Percentiles rank a stretch among this genome's conserved stretches.
Evolutionary conservation across 2,888 invertebrate species (phyloP).

Genomic region (Eupithecia pulchellata): DNA sequence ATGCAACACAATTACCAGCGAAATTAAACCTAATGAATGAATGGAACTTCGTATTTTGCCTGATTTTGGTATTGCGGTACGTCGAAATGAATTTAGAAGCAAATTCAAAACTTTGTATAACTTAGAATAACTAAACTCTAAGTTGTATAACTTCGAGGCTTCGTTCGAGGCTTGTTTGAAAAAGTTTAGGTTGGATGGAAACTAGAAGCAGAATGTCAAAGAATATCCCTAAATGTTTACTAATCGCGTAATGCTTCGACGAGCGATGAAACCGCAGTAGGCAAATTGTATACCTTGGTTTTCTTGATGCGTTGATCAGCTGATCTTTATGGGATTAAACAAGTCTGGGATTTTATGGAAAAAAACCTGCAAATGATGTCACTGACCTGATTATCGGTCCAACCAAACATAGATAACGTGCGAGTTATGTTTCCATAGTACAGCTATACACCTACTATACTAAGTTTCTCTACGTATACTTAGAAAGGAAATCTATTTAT

Average conservation of each 20-base stretch:
- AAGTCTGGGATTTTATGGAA: background rate
- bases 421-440: background rate
- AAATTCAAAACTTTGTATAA: no score
- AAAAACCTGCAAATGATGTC: conserved; percentile 9
- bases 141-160: no score
- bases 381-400: conserved; percentile 5
- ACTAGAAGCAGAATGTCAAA: background rate
- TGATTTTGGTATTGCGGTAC: no score
- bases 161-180: no score
- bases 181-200: background rate
- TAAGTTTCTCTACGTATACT: no score
- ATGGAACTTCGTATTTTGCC: no score
- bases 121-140: no score
- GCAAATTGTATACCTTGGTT: background rate
- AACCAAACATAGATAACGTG: conserved; percentile 4
- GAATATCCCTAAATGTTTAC: background rate
- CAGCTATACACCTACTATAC: background rate
- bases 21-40: no score
- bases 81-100: no score
- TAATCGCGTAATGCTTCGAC: background rate
- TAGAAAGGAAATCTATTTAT: no score
- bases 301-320: background rate
- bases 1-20: no score
- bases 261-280: background rate
- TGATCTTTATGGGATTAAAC: background rate